Conservation (phyloP, 2,113 vertebrate genomes). For the Pagrus major region DNA sequence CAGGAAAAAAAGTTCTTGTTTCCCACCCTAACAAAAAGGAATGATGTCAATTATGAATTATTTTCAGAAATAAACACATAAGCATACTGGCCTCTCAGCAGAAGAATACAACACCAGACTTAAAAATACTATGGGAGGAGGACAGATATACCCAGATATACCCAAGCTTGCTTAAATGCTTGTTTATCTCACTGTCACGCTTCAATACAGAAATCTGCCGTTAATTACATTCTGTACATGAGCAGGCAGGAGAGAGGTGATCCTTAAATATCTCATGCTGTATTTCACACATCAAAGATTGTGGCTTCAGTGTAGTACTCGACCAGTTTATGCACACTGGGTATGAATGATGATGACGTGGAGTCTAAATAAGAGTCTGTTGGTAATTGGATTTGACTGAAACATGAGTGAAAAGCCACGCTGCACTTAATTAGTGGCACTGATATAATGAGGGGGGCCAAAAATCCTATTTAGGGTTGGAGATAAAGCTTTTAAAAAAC, state of each 20-base stretch:
- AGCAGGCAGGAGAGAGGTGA: slow-evolving; percentile 18
- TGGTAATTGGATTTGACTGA: slow-evolving; percentile 67
- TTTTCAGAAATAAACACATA: slow-evolving; percentile 27
- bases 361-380: slow-evolving; percentile 31
- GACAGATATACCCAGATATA: too few species aligned
- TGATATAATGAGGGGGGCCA: slow-evolving; percentile 56
- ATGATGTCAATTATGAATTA: slow-evolving; percentile 46
- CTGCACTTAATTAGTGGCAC: slow-evolving; percentile 59
- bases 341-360: slow-evolving; percentile 40
- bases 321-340: background rate
- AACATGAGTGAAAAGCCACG: slow-evolving; percentile 48
- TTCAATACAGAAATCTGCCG: slow-evolving; percentile 19
- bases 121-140: background rate
- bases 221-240: slow-evolving; percentile 28
- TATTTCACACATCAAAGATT: slow-evolving; percentile 42
- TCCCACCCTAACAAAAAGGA: slow-evolving; percentile 17
- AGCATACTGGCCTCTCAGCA: slow-evolving; percentile 28
- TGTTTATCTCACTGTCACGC: slow-evolving; percentile 35
- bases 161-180: background rate
- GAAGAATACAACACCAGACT: slow-evolving; percentile 1
- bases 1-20: background rate
- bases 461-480: slow-evolving; percentile 59
- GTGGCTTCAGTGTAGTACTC: background rate
- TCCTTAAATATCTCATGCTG: slow-evolving; percentile 31
- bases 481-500: slow-evolving; percentile 60